Conservation (phyloP, 2,797 vertebrate species). For the Lutjanus argentimaculatus region DNA sequence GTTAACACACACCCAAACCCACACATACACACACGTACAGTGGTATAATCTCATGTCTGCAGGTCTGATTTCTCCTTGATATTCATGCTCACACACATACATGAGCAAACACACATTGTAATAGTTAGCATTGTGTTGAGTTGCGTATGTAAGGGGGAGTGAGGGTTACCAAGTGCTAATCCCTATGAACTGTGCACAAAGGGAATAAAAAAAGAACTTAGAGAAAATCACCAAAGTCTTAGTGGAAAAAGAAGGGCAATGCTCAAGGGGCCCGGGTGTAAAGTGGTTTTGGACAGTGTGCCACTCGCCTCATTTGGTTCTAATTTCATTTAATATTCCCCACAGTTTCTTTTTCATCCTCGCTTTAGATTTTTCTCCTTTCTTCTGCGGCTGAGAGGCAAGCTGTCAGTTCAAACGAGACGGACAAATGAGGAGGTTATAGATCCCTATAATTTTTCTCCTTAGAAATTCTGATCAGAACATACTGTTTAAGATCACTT, state of each 20-base stretch:
- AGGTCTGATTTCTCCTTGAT: slow-evolving; percentile 57
- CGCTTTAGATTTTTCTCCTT: slow-evolving; percentile 57
- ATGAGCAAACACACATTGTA: slow-evolving; percentile 70
- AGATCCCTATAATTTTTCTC: slow-evolving; percentile 56
- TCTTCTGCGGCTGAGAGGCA: slow-evolving; percentile 55
- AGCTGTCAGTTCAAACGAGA: slow-evolving; percentile 69
- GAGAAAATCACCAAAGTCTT: slow-evolving; percentile 73
- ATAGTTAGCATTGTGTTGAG: slow-evolving; percentile 60
- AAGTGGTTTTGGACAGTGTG: slow-evolving; percentile 76
- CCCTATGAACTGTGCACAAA: slow-evolving; percentile 68
- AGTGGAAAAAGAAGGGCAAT: slow-evolving; percentile 71
- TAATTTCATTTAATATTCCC: slow-evolving; percentile 78
- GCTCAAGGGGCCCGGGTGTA: slow-evolving; percentile 71
- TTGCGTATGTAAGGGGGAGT: slow-evolving; percentile 46
- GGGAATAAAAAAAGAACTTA: slow-evolving; percentile 63
- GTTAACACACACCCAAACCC: slow-evolving; percentile 36
- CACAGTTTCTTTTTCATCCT: slow-evolving; percentile 54
- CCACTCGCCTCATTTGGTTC: slow-evolving; percentile 79
- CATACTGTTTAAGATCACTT: slow-evolving; percentile 45
- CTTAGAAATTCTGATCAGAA: slow-evolving; percentile 55
- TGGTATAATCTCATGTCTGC: slow-evolving; percentile 41
- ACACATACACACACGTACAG: slow-evolving; percentile 20
- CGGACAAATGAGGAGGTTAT: slow-evolving; percentile 57
- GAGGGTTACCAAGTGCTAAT: slow-evolving; percentile 70
- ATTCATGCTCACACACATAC: slow-evolving; percentile 69